Base-by-base conservation (phyloP, 92 coral and sea anemone genomes). In the Siderastrea radians region DNA sequence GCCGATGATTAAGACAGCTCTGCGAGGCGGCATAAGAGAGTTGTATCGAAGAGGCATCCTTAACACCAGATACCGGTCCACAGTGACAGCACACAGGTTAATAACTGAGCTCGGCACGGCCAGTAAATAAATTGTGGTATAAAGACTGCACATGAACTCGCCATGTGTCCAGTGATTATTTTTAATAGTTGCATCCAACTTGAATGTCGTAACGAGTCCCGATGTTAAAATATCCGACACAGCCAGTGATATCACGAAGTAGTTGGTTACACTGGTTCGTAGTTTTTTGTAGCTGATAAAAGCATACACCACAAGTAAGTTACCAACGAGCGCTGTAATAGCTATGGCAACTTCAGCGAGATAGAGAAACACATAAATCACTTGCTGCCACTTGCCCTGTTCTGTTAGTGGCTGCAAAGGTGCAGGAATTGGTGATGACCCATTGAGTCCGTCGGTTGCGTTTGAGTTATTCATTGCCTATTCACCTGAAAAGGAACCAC, bases 71-170 rank as follows among this genome's bases (percentile, higher is more conserved):
- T 87, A 95, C 4, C 98, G 90, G 64, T 95, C 98, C 51, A 95
- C 90, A 5, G 94, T 95, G 55, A 95, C 96, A 16, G 96, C 98
- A n/a, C 95, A 92, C 26, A 95, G 86, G 75, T 95, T 95, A 15
- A 95, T 95, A 43, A 95, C 85, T 11, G 98, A 93, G 1, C 96
- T 95, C 9, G 98, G 98, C n/a, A 86, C 94, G 48, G 84, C 92
- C 9, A 95, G 91, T 46, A 95, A 86, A 67, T 95, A 95, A 87
- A 95, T 78, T 1, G 95, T 90, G 43, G 94, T 84, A 90, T 93
- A 95, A 12, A 95, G 64, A 19, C 74, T 86, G 74, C 98, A 95
- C 87, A 86, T 76, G 47, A 90, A 51, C 85, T 85, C 88, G 1
- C 98, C 98, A 61, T 95, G 94, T 12, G 68, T 66, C 98, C 98